A percentile compares a stretch with the other conserved stretches of the same genome.
phyloP scores from a whole-genome alignment of 2,113 vertebrate genomes.

The Dryoscopus gambensis region DNA sequence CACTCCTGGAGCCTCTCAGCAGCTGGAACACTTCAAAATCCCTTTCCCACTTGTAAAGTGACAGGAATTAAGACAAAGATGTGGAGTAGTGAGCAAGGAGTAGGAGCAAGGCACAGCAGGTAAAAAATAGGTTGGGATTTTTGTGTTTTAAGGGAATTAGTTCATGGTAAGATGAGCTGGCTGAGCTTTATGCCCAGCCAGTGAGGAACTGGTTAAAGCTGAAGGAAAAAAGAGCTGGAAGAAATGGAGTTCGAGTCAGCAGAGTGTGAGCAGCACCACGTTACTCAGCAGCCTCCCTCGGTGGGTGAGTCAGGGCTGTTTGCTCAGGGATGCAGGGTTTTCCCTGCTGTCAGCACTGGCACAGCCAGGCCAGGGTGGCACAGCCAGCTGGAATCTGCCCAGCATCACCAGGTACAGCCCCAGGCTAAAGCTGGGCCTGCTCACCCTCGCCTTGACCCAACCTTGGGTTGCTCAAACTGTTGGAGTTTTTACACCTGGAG shows the following conservation, averaged over 20 bases:
- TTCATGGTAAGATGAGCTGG: background rate
- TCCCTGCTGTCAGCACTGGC: background rate
- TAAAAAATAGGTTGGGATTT: background rate
- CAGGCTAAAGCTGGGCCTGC: background rate
- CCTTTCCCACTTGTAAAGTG: background rate
- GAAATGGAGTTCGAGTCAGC: background rate
- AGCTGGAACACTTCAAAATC: background rate
- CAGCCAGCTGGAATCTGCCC: background rate
- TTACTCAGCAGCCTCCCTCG: background rate
- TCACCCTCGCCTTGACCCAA: background rate
- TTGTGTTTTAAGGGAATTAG: background rate
- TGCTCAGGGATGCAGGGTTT: background rate
- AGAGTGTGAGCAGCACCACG: background rate
- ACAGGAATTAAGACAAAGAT: background rate
- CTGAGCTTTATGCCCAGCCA: background rate
- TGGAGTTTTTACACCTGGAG: background rate
- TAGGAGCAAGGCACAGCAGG: background rate
- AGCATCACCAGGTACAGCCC: background rate
- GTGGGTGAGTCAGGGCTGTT: conserved; percentile 6
- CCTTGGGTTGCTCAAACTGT: background rate
- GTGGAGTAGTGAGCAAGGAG: background rate
- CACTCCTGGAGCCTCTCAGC: background rate
- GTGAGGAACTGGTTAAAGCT: background rate
- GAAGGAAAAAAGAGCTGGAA: background rate
- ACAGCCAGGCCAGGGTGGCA: background rate